Percentiles rank a stretch among this genome's conserved stretches.
Conservation (phyloP, 2,113 vertebrate species). For the Antidorcas marsupialis region DNA sequence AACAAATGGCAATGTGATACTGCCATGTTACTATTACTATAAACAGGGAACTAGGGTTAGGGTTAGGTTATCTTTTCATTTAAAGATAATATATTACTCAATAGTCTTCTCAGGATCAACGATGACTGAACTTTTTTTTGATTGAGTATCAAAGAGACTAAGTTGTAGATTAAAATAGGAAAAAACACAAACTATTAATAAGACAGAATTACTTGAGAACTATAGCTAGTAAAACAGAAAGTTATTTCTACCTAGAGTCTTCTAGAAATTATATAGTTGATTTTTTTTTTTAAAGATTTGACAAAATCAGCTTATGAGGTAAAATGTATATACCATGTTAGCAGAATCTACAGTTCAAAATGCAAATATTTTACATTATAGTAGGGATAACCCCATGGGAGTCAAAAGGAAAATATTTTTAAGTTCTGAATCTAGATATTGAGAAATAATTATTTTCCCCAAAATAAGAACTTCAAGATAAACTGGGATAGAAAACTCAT, state of each 20-base stretch:
- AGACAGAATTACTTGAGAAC: not conserved
- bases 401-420: slow-evolving; percentile 17
- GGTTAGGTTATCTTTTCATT: not conserved
- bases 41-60: not conserved
- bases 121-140: not conserved
- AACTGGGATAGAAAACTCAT: not conserved
- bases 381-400: not conserved
- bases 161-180: not conserved
- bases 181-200: not conserved
- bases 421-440: not conserved
- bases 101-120: not conserved
- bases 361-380: not conserved
- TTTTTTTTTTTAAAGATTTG: not conserved
- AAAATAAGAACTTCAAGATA: slow-evolving; percentile 7
- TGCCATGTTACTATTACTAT: not conserved
- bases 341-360: not conserved
- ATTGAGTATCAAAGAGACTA: not conserved
- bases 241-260: not conserved
- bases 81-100: not conserved
- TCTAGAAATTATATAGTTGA: not conserved
- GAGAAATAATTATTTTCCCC: not conserved
- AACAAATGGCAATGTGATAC: not conserved
- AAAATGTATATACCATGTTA: slow-evolving; percentile 1
- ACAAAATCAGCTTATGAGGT: not conserved
- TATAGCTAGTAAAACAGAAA: not conserved